Base-by-base conservation (phyloP, 2,888 invertebrate genomes). In the Eupithecia subfuscata region DNA sequence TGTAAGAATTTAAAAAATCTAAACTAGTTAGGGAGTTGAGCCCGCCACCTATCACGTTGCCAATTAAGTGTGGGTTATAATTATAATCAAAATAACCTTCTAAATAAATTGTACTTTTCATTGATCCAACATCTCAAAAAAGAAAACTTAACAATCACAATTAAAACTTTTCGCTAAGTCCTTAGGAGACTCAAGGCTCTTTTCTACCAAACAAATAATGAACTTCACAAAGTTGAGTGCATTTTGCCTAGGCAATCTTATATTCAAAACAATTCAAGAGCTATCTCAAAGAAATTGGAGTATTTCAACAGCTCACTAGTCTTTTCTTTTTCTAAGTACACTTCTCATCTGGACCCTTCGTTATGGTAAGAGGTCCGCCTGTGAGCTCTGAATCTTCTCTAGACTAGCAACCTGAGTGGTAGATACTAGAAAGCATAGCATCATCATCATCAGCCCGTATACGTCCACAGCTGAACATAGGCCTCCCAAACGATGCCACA, bases 241-340 rank as follows among this genome's bases (percentile, higher is more conserved):
- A 25, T 63, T 30, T 63, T 63, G 30, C 30, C 5, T 63, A 63
- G 30, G 25, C 25, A 63, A 63, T 30, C 30, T 63, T 63, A 63
- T 30, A 12, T 63, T 63, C 60, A 25, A 25, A 9, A 25, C 14
- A 1, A 25, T 30, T 63, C 63, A 63, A 63, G 63, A 30, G n/a
- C 63, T 63, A 30, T 63, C n/a, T 64, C 34, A 64, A 37, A 65
- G 4, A 65, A 65, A 65, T 65, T 18, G 65, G 65, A 65, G 37
- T 65, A 30, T 65, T 64, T 37, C 34, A 34, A 64, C 2, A 60
- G 60, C 25, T 25, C 14, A 34, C 18, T 34, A 64, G 34, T 64
- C 16, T 34, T 16, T 30, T 34, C 30, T 30, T 63, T 14, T 30
- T 63, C 14, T 14, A 65, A 65, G 9, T 30, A 9, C 63, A 30